A percentile compares a stretch with the other conserved stretches of the same genome.
Conservation (phyloP, 1,140 invertebrate species). For the Elysia chlorotica region DNA sequence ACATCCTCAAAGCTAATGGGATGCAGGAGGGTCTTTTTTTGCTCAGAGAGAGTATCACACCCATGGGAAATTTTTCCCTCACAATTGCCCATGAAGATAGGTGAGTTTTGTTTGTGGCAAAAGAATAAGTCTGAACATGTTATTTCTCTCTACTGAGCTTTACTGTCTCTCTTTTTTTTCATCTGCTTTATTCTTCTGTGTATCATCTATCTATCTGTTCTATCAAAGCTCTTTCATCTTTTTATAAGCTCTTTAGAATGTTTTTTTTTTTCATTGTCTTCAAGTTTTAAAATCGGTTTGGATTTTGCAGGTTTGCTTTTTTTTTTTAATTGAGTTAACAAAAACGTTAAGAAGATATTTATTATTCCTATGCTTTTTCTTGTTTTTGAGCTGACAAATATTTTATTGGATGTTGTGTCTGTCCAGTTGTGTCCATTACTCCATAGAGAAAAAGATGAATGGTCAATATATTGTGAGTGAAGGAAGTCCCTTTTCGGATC, state of each 20-base stretch:
- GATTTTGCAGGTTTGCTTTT: not conserved
- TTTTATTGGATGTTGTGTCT: not conserved
- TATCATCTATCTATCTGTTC: no score
- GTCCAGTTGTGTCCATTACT: constrained; percentile 59
- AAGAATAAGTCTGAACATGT: no score
- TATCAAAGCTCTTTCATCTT: no score
- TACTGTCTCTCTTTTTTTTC: not conserved
- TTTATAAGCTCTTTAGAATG: no score
- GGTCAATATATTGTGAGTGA: constrained; percentile 56
- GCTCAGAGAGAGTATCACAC: constrained; percentile 60
- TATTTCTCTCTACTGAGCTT: no score
- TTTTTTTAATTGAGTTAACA: not conserved
- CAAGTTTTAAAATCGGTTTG: not conserved
- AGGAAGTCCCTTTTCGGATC: constrained; percentile 53
- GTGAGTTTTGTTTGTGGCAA: no score
- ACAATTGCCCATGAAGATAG: constrained; percentile 57
- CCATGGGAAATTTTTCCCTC: constrained; percentile 57
- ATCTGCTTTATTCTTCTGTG: not conserved
- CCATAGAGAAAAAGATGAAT: constrained; percentile 58
- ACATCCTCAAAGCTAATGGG: constrained; percentile 56
- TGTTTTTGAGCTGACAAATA: not conserved
- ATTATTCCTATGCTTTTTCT: not conserved
- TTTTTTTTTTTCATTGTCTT: no score
- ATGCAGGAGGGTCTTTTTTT: constrained; percentile 63
- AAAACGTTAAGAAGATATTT: not conserved